phyloP scores from a whole-genome alignment of 2,797 vertebrate species.

The Carcharodon carcharias region DNA sequence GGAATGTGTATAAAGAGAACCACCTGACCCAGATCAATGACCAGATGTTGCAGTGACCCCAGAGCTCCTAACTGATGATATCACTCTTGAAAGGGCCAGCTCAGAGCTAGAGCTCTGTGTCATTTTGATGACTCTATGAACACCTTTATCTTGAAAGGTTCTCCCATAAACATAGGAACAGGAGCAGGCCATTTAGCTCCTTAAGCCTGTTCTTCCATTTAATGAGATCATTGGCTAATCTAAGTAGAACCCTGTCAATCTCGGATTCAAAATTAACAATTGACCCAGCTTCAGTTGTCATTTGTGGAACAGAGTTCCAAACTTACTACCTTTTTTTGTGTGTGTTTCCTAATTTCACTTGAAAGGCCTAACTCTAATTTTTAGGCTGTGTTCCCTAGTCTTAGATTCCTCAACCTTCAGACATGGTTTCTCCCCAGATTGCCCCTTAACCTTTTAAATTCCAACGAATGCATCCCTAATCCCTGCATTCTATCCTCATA shows the following conservation, averaged over 20 bases:
- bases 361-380: background rate
- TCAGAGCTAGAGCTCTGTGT: background rate
- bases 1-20: background rate
- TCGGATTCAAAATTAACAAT: too few species aligned
- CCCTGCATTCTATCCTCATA: background rate
- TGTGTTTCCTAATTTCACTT: background rate
- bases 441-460: background rate
- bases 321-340: background rate
- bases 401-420: too few species aligned
- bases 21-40: background rate
- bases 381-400: too few species aligned
- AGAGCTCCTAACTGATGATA: background rate
- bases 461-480: background rate
- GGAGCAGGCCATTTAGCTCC: too few species aligned
- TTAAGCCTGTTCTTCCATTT: too few species aligned
- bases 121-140: background rate
- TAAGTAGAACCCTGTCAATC: too few species aligned
- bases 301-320: background rate
- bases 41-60: background rate
- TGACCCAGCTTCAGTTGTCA: too few species aligned
- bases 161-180: too few species aligned
- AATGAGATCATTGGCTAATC: too few species aligned
- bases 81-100: background rate
- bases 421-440: background rate
- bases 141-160: background rate